Percentiles rank a stretch among this genome's conserved stretches.
phyloP scores from a whole-genome alignment of 2,113 vertebrate genomes.

The Xiphophorus maculatus region DNA sequence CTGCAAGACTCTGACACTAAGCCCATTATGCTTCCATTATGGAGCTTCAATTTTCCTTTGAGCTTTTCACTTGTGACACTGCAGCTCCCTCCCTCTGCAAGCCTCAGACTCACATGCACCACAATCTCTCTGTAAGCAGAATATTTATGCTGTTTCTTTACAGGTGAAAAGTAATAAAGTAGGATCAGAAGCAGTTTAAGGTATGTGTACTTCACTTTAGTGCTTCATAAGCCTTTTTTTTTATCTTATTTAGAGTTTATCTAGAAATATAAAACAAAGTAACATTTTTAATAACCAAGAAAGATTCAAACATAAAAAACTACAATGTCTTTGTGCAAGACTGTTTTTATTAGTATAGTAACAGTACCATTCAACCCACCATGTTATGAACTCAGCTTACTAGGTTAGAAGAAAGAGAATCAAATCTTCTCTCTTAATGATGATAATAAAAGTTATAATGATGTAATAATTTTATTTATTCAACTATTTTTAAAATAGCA shows the following conservation, averaged over 20 bases:
- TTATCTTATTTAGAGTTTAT: not conserved
- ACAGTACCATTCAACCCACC: not conserved
- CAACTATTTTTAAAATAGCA: too few species aligned
- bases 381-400: too few species aligned
- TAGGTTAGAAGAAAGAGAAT: too few species aligned
- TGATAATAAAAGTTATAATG: too few species aligned
- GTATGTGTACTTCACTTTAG: constrained; percentile 23
- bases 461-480: too few species aligned
- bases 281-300: not conserved
- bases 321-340: not conserved
- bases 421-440: too few species aligned
- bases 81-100: constrained; percentile 67
- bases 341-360: not conserved
- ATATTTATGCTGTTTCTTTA: constrained; percentile 49
- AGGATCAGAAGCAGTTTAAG: constrained; percentile 37
- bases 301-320: not conserved
- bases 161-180: constrained; percentile 55
- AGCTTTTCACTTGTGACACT: constrained; percentile 80
- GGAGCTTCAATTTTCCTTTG: constrained; percentile 79
- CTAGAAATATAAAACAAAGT: constrained; percentile 2
- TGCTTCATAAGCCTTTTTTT: not conserved
- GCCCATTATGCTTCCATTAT: constrained; percentile 85
- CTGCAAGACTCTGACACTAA: constrained; percentile 81
- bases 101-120: constrained; percentile 57
- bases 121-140: constrained; percentile 22